Evolutionary conservation across 2,888 invertebrate genomes (phyloP).

Genomic region (Phragmatobia fuliginosa): DNA sequence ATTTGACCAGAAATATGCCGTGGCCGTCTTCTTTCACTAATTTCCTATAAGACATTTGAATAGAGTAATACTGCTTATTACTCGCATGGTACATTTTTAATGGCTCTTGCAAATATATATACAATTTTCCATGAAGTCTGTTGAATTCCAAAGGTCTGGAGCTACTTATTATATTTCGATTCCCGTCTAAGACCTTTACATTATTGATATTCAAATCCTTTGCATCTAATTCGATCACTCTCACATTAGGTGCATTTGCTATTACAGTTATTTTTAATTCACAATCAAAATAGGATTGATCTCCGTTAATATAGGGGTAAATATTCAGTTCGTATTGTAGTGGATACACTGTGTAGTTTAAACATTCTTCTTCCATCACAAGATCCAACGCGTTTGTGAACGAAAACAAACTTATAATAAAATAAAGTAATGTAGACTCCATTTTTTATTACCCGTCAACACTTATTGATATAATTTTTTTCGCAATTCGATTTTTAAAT

Average conservation of each 20-base stretch:
- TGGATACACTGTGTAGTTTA: conserved; percentile 81
- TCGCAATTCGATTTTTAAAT: conserved; percentile 31
- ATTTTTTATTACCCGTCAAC: conserved; percentile 1
- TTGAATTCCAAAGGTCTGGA: conserved; percentile 71
- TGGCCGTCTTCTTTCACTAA: conserved; percentile 57
- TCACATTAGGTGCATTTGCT: conserved; percentile 72
- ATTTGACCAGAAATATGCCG: conserved; percentile 73
- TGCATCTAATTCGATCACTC: conserved; percentile 72
- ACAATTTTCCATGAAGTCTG: conserved; percentile 62
- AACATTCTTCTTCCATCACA: conserved; percentile 74
- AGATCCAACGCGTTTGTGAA: conserved; percentile 59
- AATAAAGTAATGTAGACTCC: conserved; percentile 51
- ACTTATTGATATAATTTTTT: background rate
- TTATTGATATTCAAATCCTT: conserved; percentile 67
- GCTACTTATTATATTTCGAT: conserved; percentile 66
- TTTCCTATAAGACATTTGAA: conserved; percentile 70
- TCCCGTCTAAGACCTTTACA: conserved; percentile 67
- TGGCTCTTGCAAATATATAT: conserved; percentile 70
- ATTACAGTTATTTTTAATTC: conserved; percentile 75
- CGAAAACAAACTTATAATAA: conserved; percentile 54
- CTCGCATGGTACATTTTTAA: conserved; percentile 62
- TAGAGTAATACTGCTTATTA: conserved; percentile 64
- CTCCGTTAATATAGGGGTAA: conserved; percentile 66
- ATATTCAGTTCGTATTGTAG: conserved; percentile 77
- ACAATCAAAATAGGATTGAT: conserved; percentile 71